Evolutionary conservation across 2,888 invertebrate genomes (phyloP).

Genomic region (Leucophora obtusa): DNA sequence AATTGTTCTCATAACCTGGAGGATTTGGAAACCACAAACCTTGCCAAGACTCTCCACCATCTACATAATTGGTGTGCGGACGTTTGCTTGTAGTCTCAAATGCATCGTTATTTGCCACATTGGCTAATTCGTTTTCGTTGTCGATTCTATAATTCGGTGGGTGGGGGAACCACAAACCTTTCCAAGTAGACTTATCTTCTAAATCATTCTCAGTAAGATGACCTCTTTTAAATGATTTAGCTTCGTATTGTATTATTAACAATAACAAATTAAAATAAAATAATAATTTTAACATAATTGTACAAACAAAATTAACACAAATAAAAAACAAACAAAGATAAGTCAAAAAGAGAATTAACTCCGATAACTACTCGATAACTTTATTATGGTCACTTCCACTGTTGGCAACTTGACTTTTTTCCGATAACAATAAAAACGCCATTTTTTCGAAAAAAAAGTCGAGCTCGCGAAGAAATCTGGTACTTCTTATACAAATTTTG

Average conservation of each 20-base stretch:
- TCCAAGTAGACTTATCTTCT: slow-evolving; percentile 71
- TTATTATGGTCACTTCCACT: too few relatives aligned
- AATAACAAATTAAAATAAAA: slow-evolving; percentile 43
- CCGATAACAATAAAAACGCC: too few relatives aligned
- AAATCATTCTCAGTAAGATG: slow-evolving; percentile 12
- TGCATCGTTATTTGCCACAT: slow-evolving; percentile 29
- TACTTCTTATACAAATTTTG: too few relatives aligned
- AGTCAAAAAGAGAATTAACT: slow-evolving; percentile 25
- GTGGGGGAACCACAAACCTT: slow-evolving; percentile 78
- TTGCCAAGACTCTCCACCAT: slow-evolving; percentile 49
- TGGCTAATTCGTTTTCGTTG: slow-evolving; percentile 16
- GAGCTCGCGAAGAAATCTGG: too few relatives aligned
- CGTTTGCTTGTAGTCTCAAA: background rate
- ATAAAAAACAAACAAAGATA: slow-evolving; percentile 50
- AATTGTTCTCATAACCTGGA: slow-evolving; percentile 47
- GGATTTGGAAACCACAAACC: slow-evolving; percentile 68
- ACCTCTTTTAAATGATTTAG: slow-evolving; percentile 34
- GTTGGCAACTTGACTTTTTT: too few relatives aligned
- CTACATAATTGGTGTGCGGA: background rate
- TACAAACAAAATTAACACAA: slow-evolving; percentile 66
- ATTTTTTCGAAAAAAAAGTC: too few relatives aligned
- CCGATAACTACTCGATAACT: too few relatives aligned
- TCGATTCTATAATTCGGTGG: slow-evolving; percentile 45
- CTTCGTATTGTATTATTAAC: slow-evolving; percentile 23
- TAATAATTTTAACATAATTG: slow-evolving; percentile 64